Percentiles rank a stretch among this genome's conserved stretches.
These are phyloP conservation scores for Lamprologus speciosus DNA, from an alignment of 2,113 vertebrate species.

Conservation along the genomic window DNA sequence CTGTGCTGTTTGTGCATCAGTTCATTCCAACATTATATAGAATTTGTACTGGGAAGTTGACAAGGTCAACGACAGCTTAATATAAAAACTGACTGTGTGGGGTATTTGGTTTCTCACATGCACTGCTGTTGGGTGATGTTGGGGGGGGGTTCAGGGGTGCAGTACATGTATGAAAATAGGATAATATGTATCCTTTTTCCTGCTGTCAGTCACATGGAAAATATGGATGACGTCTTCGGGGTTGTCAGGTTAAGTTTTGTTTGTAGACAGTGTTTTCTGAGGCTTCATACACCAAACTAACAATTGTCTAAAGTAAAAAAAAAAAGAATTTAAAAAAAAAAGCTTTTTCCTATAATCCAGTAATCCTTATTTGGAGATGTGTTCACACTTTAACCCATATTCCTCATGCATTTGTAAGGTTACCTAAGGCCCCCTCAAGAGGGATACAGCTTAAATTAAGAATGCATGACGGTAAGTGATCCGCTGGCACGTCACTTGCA, in stretches of 20 bases:
- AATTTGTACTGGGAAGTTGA: background rate
- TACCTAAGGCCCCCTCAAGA: conserved; percentile 4
- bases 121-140: background rate
- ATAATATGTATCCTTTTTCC: background rate
- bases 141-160: background rate
- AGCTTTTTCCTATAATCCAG: background rate
- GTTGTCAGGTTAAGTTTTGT: background rate
- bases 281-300: background rate
- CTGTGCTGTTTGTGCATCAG: background rate
- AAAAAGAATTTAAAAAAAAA: background rate
- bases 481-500: conserved; percentile 14
- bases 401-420: background rate
- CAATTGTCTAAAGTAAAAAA: background rate
- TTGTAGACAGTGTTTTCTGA: background rate
- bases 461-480: conserved; percentile 31
- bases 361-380: background rate
- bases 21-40: background rate
- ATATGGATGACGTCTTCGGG: background rate
- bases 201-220: conserved; percentile 4
- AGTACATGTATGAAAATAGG: background rate
- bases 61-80: background rate
- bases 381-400: background rate
- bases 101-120: background rate
- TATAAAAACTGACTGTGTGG: background rate
- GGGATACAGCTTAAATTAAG: conserved; percentile 22